Evolutionary conservation across 1,140 invertebrate genomes (phyloP).

Genomic region (Diorhabda carinulata): DNA sequence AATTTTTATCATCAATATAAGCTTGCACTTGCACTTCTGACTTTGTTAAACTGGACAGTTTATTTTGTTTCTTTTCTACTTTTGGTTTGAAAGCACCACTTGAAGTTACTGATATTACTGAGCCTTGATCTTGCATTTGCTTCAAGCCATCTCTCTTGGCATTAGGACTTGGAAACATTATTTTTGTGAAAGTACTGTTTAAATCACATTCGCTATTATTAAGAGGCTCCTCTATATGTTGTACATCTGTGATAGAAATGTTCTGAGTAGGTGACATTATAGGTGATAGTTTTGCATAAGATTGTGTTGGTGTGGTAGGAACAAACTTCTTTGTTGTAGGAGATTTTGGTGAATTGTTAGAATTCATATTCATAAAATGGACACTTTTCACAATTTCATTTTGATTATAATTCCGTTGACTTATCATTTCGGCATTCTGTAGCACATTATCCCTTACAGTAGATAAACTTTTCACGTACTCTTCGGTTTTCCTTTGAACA

Average conservation of each 20-base stretch:
- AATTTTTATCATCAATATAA: conserved; percentile 37
- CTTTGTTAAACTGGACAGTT: conserved; percentile 58
- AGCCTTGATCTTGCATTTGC: conserved; percentile 44
- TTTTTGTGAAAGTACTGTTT: conserved; percentile 37
- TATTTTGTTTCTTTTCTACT: conserved; percentile 38
- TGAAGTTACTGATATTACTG: conserved; percentile 44
- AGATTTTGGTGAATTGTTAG: conserved; percentile 15
- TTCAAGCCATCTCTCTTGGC: conserved; percentile 32
- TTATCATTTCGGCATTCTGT: conserved; percentile 2
- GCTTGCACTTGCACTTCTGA: conserved; percentile 45
- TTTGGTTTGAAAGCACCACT: conserved; percentile 43
- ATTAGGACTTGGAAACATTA: conserved; percentile 38
- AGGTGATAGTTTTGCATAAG: conserved; percentile 37
- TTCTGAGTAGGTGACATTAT: conserved; percentile 46
- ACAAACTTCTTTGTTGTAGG: conserved; percentile 16
- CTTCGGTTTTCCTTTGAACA: conserved; percentile 47
- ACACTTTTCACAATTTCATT: conserved; percentile 15
- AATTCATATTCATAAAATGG: conserved; percentile 9
- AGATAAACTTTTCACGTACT: conserved; percentile 47
- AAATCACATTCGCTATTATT: conserved; percentile 27
- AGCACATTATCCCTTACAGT: conserved; percentile 14
- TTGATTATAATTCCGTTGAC: conserved; percentile 10
- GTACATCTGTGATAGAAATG: conserved; percentile 37
- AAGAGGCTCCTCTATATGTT: conserved; percentile 5
- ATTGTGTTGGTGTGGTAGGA: neutral